A percentile compares a stretch with the other conserved stretches of the same genome.
These are phyloP conservation scores for Ceratina australensis DNA, from an alignment of 1,140 invertebrate species.

Conservation along the genomic window DNA sequence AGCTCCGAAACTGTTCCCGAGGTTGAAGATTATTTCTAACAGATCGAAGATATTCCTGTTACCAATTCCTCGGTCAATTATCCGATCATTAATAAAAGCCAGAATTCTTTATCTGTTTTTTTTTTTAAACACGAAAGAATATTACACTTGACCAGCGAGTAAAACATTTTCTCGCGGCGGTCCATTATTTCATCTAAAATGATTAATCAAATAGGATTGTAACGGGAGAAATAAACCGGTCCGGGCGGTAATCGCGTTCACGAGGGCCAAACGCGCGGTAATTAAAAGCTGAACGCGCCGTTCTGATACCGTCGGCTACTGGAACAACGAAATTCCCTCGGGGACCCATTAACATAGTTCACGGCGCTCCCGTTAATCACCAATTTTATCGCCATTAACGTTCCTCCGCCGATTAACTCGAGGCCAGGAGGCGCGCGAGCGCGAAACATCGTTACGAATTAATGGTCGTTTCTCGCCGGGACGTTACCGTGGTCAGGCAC, in stretches of 20 bases:
- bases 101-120: too few relatives aligned
- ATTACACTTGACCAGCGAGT: too few relatives aligned
- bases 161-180: too few relatives aligned
- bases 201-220: background rate
- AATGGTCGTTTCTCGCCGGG: slow-evolving; percentile 27
- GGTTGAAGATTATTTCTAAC: background rate
- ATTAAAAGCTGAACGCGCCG: slow-evolving; percentile 43
- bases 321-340: slow-evolving; percentile 35
- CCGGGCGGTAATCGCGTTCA: slow-evolving; percentile 29
- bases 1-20: background rate
- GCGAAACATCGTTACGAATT: slow-evolving; percentile 40
- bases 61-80: too few relatives aligned
- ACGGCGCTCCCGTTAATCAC: slow-evolving; percentile 41
- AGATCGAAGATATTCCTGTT: background rate
- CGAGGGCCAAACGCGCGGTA: background rate
- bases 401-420: slow-evolving; percentile 39
- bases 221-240: slow-evolving; percentile 6
- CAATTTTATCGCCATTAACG: slow-evolving; percentile 48
- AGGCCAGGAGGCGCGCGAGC: slow-evolving; percentile 5
- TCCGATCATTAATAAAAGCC: too few relatives aligned
- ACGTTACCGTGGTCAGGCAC: slow-evolving; percentile 30
- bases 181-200: background rate
- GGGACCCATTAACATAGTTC: slow-evolving; percentile 41
- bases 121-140: too few relatives aligned
- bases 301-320: slow-evolving; percentile 29